Evolutionary conservation across 1,140 invertebrate genomes (phyloP).

Genomic region (Aethina tumida): DNA sequence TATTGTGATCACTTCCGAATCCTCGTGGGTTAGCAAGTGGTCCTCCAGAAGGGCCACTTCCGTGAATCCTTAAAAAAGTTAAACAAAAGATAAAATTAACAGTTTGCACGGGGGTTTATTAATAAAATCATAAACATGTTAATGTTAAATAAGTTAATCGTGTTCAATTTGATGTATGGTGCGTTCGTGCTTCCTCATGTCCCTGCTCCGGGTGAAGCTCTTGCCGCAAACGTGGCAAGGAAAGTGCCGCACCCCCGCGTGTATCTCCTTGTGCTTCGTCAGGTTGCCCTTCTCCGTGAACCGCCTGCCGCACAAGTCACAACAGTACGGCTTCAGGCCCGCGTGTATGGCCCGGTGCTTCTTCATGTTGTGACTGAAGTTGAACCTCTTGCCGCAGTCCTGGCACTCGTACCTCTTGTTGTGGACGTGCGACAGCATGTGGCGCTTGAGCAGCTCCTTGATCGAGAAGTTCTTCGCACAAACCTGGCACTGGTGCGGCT

Average conservation of each 20-base stretch:
- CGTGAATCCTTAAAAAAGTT: no score
- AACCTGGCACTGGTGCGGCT: constrained; percentile 57
- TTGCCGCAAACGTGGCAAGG: constrained; percentile 3
- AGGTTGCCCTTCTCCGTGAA: constrained; percentile 51
- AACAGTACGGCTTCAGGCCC: constrained; percentile 38
- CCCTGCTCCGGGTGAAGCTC: no score
- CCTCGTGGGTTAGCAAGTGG: no score
- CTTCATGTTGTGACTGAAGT: constrained; percentile 28
- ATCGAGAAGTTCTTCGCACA: constrained; percentile 50
- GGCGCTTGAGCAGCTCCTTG: constrained; percentile 38
- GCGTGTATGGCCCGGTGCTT: constrained; percentile 53
- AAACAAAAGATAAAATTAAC: no score
- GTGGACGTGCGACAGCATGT: constrained; percentile 42
- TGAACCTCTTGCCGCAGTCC: constrained; percentile 30
- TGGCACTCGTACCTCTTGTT: constrained; percentile 33
- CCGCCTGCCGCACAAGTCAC: constrained; percentile 39
- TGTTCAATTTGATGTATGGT: no score
- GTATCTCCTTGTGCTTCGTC: neutral
- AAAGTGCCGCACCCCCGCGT: neutral
- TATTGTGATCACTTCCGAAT: no score
- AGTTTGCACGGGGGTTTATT: no score
- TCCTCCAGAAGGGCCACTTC: no score
- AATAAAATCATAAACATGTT: no score
- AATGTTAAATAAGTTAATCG: no score
- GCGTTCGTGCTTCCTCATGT: no score